These are phyloP conservation scores for Cheirogaleus medius DNA, from an alignment of 2,113 vertebrate species.

Conservation along the genomic window DNA sequence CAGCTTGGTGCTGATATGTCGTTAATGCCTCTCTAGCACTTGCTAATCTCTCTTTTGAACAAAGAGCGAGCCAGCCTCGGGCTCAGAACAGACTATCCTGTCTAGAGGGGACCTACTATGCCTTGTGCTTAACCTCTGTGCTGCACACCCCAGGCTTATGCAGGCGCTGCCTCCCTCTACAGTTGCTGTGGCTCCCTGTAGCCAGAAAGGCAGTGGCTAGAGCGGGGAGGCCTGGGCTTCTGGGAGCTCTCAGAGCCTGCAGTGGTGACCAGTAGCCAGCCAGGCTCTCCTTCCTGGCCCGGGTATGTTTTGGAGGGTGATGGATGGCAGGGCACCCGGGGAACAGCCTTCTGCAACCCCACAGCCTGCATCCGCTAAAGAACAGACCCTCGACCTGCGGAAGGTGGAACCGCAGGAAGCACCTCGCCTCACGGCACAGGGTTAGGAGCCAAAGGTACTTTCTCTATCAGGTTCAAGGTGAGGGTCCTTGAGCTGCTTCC, in stretches of 20 bases:
- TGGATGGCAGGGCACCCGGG: background rate
- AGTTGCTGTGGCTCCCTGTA: background rate
- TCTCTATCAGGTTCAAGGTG: fast-evolving
- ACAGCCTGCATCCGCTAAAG: background rate
- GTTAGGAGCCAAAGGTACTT: background rate
- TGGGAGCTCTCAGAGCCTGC: background rate
- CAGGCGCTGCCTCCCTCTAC: background rate
- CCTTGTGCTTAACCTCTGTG: background rate
- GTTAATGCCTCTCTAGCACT: background rate
- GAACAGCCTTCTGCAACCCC: background rate
- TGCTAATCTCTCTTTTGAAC: background rate
- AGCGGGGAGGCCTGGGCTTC: background rate
- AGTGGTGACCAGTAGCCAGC: background rate
- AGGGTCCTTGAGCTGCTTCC: background rate
- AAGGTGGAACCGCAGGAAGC: background rate
- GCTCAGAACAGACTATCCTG: background rate
- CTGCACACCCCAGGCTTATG: background rate
- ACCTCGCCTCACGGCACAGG: fast-evolving
- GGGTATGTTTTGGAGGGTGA: background rate
- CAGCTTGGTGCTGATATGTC: background rate
- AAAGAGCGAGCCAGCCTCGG: background rate
- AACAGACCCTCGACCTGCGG: fast-evolving
- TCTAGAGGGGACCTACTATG: background rate
- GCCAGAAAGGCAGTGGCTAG: background rate
- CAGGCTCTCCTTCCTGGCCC: background rate